Evolutionary conservation across 2,113 vertebrate species (phyloP), one percentile per base, ranked within the genome.

Genomic region (Proteles cristata): DNA sequence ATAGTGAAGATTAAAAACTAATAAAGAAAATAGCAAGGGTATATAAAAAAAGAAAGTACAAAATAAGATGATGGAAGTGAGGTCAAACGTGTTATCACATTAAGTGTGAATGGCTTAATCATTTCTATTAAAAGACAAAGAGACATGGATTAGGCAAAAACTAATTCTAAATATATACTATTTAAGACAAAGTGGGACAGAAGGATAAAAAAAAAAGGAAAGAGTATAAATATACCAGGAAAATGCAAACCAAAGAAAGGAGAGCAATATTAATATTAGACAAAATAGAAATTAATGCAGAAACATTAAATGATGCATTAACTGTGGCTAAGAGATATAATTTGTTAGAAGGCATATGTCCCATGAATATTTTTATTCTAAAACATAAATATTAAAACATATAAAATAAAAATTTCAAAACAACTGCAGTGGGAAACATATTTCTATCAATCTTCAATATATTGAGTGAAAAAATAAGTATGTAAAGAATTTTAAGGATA

Each of bases 51-150:
- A 53, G 74, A 94, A 96, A 55, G 88, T 87, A 74, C 90, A 80
- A 97, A 96, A 73, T 87, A 95, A 88, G 74, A 92, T 25, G 65
- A 45, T 71, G 77, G 31, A 93, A 89, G 45, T 94, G 86, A 95
- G 86, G 73, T 89, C 82, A 96, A 91, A 66, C n/a, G 21, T 82
- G 77, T 68, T 96, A 83, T 91, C 92, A 96, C 77, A 95, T 71
- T 93, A 95, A 94, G 88, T 81, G 61, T 79, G 48, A 96, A 77
- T 90, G 73, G 48, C 76, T 97, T 88, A 88, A 97, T 97, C 31
- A 50, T 91, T 97, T 97, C 91, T 97, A 85, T 94, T 95, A 97
- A 94, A 96, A 97, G 71, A 96, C 8, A 87, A 90, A 96, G 63
- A 93, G 50, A 48, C 50, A 76, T 82, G 39, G 81, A 87, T 88